Conservation (phyloP, 2,797 vertebrate species). For the Trichosurus vulpecula region DNA sequence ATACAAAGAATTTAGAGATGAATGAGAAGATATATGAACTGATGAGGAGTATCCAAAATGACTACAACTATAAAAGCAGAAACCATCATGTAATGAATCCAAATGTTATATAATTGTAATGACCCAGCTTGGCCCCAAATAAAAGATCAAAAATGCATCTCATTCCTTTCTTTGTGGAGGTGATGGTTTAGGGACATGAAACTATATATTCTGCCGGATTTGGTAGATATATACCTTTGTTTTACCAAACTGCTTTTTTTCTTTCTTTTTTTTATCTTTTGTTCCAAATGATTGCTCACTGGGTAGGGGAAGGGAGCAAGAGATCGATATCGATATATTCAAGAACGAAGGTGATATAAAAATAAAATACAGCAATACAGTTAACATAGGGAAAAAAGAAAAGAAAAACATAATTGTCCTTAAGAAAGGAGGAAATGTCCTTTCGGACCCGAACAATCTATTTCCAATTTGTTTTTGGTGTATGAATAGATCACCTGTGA, state of each 20-base stretch:
- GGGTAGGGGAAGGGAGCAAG: neutral
- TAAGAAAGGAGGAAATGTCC: neutral
- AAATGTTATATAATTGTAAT: neutral
- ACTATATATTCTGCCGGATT: neutral
- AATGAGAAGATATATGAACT: neutral
- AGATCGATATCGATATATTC: neutral
- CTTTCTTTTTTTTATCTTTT: neutral
- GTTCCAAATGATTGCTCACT: neutral
- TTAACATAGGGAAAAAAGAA: neutral
- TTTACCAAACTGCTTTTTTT: neutral
- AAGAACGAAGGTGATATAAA: neutral
- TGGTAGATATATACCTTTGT: neutral
- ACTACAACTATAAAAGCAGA: neutral
- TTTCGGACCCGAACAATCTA: neutral
- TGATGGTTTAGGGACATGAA: neutral
- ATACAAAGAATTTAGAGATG: neutral
- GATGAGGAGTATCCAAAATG: neutral
- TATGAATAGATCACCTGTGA: neutral
- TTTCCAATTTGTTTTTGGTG: neutral
- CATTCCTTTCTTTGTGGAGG: neutral
- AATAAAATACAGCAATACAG: neutral
- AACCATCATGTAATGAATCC: neutral
- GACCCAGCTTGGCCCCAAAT: neutral
- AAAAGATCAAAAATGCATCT: neutral
- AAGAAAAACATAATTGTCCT: conserved; percentile 37